phyloP scores from a whole-genome alignment of 2,888 invertebrate genomes.

The Pilophorus perplexus region DNA sequence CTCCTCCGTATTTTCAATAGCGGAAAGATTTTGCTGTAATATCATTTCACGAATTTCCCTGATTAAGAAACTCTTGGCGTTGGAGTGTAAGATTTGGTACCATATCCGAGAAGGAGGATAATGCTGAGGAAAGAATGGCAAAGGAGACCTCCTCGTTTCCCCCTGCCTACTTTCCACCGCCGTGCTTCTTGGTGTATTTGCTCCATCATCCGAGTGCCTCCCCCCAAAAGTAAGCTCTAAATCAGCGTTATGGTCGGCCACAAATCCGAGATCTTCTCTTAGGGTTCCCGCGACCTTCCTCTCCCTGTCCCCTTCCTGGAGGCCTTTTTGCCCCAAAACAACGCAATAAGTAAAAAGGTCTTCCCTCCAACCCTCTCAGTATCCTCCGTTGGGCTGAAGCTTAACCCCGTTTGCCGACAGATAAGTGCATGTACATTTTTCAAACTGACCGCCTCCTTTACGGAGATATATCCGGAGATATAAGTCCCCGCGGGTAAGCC shows the following conservation, averaged over 20 bases:
- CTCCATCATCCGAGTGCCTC: slow-evolving; percentile 38
- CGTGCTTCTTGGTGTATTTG: slow-evolving; percentile 23
- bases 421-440: slow-evolving; percentile 42
- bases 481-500: too few species aligned
- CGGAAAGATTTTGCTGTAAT: too few species aligned
- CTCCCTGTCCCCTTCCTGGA: neutral
- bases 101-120: too few species aligned
- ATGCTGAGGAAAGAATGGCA: slow-evolving; percentile 21
- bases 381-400: slow-evolving; percentile 1
- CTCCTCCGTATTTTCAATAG: too few species aligned
- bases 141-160: neutral
- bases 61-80: too few species aligned
- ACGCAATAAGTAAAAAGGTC: slow-evolving; percentile 43
- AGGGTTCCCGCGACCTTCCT: slow-evolving; percentile 10
- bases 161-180: too few species aligned
- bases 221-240: slow-evolving; percentile 39
- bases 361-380: neutral
- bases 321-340: slow-evolving; percentile 31
- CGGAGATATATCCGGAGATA: slow-evolving; percentile 23
- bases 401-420: slow-evolving; percentile 39
- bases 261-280: slow-evolving; percentile 32
- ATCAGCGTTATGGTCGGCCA: slow-evolving; percentile 43
- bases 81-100: too few species aligned
- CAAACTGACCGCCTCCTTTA: slow-evolving; percentile 31
- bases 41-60: too few species aligned